Conservation (phyloP, 2,113 vertebrate species). For the Coturnix japonica region DNA sequence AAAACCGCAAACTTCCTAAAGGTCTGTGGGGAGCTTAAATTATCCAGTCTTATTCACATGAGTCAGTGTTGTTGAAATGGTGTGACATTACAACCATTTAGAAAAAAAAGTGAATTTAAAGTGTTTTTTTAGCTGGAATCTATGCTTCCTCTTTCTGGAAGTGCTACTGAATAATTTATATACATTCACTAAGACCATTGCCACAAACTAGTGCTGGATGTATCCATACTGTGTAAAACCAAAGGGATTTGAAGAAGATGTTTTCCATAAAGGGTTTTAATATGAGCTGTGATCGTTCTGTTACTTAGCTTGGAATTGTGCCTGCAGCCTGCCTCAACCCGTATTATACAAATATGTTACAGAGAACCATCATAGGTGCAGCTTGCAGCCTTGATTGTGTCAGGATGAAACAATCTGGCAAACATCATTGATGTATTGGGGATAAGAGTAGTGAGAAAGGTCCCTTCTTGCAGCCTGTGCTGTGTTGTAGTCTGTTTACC, state of each 20-base stretch:
- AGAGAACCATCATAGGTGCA: neutral
- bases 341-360: neutral
- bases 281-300: neutral
- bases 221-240: neutral
- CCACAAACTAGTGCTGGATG: neutral
- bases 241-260: neutral
- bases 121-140: neutral
- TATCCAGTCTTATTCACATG: neutral
- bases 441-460: neutral
- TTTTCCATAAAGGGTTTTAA: slow-evolving; percentile 14
- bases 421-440: neutral
- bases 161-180: neutral
- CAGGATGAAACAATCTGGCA: neutral
- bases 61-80: neutral
- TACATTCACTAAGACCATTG: neutral
- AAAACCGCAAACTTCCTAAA: neutral
- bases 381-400: neutral
- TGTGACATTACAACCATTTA: neutral
- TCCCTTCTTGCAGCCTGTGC: neutral
- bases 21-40: neutral
- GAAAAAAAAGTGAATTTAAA: neutral
- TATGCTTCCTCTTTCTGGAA: neutral
- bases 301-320: neutral
- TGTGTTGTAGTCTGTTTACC: neutral
- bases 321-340: neutral